phyloP scores from a whole-genome alignment of 2,797 vertebrate species.

The Zalophus californianus region DNA sequence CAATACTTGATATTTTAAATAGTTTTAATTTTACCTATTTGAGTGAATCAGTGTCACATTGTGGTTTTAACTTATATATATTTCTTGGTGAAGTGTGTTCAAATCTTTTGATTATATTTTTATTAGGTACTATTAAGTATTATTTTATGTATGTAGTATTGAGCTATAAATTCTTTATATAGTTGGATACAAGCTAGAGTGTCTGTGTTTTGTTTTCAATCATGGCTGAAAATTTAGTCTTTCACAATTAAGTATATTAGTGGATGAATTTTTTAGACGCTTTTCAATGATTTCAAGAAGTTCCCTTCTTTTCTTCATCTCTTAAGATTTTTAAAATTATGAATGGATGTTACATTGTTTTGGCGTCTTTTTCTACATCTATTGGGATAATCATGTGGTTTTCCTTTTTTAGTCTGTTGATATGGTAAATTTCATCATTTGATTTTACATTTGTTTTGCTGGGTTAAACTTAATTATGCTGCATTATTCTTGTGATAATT shows the following conservation, averaged over 20 bases:
- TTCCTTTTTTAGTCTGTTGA: not conserved
- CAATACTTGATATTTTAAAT: not conserved
- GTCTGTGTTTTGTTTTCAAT: not conserved
- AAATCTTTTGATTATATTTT: not conserved
- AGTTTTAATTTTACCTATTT: constrained; percentile 1
- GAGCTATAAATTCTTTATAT: not conserved
- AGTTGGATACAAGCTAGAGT: not conserved
- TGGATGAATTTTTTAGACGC: not conserved
- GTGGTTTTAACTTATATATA: not conserved
- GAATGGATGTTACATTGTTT: not conserved
- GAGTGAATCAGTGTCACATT: not conserved
- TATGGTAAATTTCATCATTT: not conserved
- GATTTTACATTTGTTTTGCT: not conserved
- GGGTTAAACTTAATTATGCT: not conserved
- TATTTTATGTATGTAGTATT: not conserved
- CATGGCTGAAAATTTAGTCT: not conserved
- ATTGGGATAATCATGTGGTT: not conserved
- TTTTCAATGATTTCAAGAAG: not conserved
- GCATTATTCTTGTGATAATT: not conserved
- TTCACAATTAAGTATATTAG: not conserved
- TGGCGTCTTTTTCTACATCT: not conserved
- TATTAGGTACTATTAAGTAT: not conserved
- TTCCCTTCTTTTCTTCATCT: not conserved
- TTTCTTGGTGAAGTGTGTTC: not conserved
- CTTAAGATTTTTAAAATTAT: not conserved